Evolutionary conservation across 2,113 vertebrate species (phyloP).

Genomic region (Microtus pennsylvanicus): DNA sequence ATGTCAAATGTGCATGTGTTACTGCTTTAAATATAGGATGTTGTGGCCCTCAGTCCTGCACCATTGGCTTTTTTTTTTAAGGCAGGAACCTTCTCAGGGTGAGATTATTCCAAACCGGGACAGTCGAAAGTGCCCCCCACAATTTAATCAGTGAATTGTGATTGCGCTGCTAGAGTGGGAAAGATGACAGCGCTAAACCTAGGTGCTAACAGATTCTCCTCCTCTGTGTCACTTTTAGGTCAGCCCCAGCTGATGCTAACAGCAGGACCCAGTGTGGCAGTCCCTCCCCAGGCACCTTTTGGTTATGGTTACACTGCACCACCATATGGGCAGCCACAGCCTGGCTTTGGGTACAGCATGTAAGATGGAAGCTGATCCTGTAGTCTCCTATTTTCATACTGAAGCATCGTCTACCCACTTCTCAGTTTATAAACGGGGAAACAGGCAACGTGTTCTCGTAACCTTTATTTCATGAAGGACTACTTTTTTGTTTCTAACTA

Average conservation of each 20-base stretch:
- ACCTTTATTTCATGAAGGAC: slow-evolving; percentile 98
- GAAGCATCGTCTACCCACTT: slow-evolving; percentile 92
- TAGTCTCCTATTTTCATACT: slow-evolving; percentile 89
- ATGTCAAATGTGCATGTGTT: neutral
- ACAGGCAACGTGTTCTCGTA: slow-evolving; percentile 89
- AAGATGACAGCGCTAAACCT: neutral
- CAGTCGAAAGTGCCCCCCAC: neutral
- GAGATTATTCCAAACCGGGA: neutral
- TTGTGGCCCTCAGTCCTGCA: slow-evolving; percentile 33
- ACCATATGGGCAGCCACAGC: slow-evolving; percentile 93
- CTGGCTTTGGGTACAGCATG: slow-evolving; percentile 98
- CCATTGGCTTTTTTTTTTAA: slow-evolving; percentile 29
- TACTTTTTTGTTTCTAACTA: slow-evolving; percentile 92
- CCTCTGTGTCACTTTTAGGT: slow-evolving; percentile 85
- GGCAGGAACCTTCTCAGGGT: slow-evolving; percentile 19
- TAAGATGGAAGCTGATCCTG: slow-evolving; percentile 88
- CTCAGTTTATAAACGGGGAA: slow-evolving; percentile 87
- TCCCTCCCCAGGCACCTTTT: slow-evolving; percentile 95
- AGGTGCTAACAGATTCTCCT: slow-evolving; percentile 37
- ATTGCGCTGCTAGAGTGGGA: neutral
- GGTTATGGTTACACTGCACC: slow-evolving; percentile 97
- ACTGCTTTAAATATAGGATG: slow-evolving; percentile 15
- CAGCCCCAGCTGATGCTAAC: slow-evolving; percentile 99
- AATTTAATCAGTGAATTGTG: neutral
- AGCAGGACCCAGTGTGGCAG: slow-evolving; percentile 96